phyloP scores from a whole-genome alignment of 2,113 vertebrate genomes.

The Boulengeromyrus knoepffleri region DNA sequence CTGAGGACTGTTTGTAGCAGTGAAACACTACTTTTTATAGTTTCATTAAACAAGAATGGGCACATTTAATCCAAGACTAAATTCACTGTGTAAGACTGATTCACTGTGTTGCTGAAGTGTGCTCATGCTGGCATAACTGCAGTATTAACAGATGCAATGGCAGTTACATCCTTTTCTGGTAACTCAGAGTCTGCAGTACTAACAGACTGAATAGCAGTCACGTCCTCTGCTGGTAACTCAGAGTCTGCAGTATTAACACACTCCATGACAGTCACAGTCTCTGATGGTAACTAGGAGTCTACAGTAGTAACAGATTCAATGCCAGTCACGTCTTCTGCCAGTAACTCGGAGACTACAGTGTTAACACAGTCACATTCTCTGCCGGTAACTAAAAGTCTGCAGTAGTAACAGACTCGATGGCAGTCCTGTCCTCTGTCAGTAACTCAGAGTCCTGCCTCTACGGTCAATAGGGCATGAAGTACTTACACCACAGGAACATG shows the following conservation, averaged over 20 bases:
- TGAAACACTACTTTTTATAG: not conserved
- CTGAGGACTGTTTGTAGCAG: not conserved
- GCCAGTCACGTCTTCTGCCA: not conserved
- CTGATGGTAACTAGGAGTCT: too few relatives aligned
- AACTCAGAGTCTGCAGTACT: not conserved
- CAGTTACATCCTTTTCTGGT: not conserved
- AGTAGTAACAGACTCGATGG: not conserved
- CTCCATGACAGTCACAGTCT: too few relatives aligned
- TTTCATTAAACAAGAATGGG: not conserved
- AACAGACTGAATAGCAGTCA: not conserved
- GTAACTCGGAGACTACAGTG: not conserved
- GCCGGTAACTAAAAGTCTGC: not conserved
- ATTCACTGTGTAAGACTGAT: not conserved
- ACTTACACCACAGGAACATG: slow-evolving; percentile 27
- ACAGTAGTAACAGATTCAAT: not conserved
- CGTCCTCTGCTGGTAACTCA: not conserved
- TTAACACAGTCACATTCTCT: not conserved
- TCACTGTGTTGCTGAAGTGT: not conserved
- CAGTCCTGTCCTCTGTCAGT: not conserved
- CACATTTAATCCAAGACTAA: not conserved
- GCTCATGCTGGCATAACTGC: not conserved
- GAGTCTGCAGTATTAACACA: not conserved
- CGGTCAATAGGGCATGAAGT: slow-evolving; percentile 29
- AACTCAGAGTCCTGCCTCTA: not conserved
- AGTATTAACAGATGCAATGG: not conserved